Evolutionary conservation across 1,140 invertebrate genomes (phyloP).

Genomic region (Drosophila navojoa): DNA sequence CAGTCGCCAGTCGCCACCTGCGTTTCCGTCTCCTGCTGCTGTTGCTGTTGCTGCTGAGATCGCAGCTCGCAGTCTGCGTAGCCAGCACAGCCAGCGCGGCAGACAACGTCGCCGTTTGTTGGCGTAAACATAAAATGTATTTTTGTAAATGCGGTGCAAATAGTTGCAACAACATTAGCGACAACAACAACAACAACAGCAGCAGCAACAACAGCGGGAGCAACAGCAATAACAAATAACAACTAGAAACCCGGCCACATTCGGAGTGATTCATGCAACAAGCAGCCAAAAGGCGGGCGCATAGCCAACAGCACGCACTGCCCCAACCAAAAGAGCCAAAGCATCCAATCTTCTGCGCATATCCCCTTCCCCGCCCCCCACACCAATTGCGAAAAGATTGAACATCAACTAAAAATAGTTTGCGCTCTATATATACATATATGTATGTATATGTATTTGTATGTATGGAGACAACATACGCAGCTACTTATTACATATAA

Average conservation of each 20-base stretch:
- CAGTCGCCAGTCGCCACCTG: slow-evolving; percentile 44
- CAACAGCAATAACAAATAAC: slow-evolving; percentile 26
- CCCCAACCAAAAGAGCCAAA: slow-evolving; percentile 58
- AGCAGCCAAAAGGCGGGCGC: slow-evolving; percentile 70
- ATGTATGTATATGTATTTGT: not conserved
- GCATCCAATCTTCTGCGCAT: slow-evolving; percentile 30
- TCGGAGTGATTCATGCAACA: slow-evolving; percentile 69
- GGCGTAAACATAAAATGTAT: slow-evolving; percentile 83
- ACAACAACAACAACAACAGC: slow-evolving; percentile 18
- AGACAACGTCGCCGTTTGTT: slow-evolving; percentile 38
- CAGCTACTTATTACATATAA: slow-evolving; percentile 9
- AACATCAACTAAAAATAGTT: slow-evolving; percentile 74
- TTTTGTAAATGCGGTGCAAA: slow-evolving; percentile 73
- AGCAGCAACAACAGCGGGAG: slow-evolving; percentile 39
- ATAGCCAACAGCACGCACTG: slow-evolving; percentile 76
- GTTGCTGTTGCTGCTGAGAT: slow-evolving; percentile 7
- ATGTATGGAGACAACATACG: slow-evolving; percentile 20
- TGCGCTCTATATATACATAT: slow-evolving; percentile 74
- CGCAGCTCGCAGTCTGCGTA: slow-evolving; percentile 12
- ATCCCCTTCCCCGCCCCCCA: too few relatives aligned
- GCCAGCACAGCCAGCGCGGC: slow-evolving; percentile 41
- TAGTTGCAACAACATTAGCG: slow-evolving; percentile 60
- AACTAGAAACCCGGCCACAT: slow-evolving; percentile 43
- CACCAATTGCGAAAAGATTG: slow-evolving; percentile 68
- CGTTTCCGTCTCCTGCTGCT: slow-evolving; percentile 46